A percentile compares a stretch with the other conserved stretches of the same genome.
Evolutionary conservation across 2,113 vertebrate genomes (phyloP).

Genomic region (Spea multiplicata): DNA sequence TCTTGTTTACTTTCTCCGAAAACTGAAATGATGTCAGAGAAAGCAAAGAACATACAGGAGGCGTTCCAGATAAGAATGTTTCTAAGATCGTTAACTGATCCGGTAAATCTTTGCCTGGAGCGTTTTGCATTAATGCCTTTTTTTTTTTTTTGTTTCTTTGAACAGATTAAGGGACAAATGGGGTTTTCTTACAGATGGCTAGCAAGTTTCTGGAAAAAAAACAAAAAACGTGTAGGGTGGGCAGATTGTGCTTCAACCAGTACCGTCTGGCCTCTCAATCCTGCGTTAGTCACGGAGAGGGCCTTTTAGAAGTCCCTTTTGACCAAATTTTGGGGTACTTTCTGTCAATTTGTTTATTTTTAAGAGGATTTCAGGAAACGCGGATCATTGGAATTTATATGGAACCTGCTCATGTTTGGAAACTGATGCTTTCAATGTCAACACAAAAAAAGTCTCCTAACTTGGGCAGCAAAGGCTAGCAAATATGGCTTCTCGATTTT

Average conservation of each 20-base stretch:
- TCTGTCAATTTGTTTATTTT: too few species aligned
- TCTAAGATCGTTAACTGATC: background rate
- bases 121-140: background rate
- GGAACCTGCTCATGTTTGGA: too few species aligned
- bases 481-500: too few species aligned
- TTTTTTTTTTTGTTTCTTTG: background rate
- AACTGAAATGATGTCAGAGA: background rate
- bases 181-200: conserved; percentile 1
- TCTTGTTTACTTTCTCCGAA: background rate
- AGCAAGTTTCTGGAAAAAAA: background rate
- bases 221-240: background rate
- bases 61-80: background rate
- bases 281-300: background rate
- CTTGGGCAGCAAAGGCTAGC: too few species aligned
- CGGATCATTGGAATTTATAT: too few species aligned
- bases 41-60: background rate
- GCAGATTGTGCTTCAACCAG: background rate
- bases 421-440: too few species aligned
- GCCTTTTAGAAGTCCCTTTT: background rate
- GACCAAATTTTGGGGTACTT: background rate
- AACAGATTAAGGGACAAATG: background rate
- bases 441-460: too few species aligned
- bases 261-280: background rate
- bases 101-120: background rate
- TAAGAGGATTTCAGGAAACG: too few species aligned